Evolutionary conservation across 2,797 vertebrate species (phyloP), one percentile per base, ranked within the genome.

Genomic region (Chelmon rostratus): DNA sequence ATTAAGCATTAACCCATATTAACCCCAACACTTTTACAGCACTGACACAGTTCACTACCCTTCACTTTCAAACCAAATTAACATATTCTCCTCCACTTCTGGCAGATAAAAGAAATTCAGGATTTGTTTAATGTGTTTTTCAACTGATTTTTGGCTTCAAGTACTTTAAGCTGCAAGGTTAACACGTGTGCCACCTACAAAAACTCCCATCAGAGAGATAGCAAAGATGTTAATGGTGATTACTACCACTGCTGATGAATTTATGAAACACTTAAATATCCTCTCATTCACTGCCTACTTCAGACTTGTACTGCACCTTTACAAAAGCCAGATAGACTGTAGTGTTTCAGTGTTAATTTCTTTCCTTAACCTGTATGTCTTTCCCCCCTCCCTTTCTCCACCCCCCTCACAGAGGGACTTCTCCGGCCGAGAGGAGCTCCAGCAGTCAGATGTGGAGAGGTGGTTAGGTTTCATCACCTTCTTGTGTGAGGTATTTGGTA

Each of bases 381-480:
- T 38, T 25, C 75, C 10, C 46, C 4, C 28, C 18, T 66, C 9
- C 4, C 10, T 33, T 10, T 49, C 25, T 57, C 13, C 5, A 2
- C 50, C 40, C 66, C 63, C 83, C 82, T 83, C 82, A 66, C 96
- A 99, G 98, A 97, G 95, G 81, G 98, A 99, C 93, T 99, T 99
- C 92, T 96, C 95, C 0, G 94, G 94, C 64, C 95, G 98, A 13
- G 97, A 97, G 80, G 96, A 96, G 91, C 93, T 99, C 75, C 98
- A 97, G 94, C 97, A 95, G 90, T 93, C 92, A 0, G 97, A 99
- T 0, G 98, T 99, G 91, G 98, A 99, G 91, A 94, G 93, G 83
- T 99, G 98, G 98, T 89, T 99, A 76, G 98, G 98, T 46, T 99
- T 99, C 96, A 98, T 99, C 96, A 99, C 98, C 66, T 98, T 99